These are phyloP conservation scores for Ctenochaetus hawaiiensis DNA, from an alignment of 2,797 vertebrate genomes.

Conservation along the genomic window DNA sequence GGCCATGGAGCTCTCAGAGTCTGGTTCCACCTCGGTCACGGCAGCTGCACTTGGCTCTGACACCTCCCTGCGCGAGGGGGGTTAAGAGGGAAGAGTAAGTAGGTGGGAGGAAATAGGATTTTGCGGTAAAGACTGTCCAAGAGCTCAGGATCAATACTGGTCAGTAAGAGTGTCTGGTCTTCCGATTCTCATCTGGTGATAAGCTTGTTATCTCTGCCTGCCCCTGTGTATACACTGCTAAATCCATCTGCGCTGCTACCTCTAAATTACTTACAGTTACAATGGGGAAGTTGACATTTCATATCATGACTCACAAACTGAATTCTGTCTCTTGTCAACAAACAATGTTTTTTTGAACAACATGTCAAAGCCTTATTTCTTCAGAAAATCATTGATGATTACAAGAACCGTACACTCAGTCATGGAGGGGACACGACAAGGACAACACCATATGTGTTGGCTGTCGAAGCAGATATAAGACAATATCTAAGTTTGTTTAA, in stretches of 20 bases:
- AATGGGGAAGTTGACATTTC: background rate
- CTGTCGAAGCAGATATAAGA: background rate
- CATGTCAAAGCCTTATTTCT: background rate
- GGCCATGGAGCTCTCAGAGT: conserved; percentile 78
- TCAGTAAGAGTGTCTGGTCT: background rate
- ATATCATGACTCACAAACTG: too few relatives aligned
- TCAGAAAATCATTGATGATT: background rate
- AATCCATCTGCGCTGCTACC: background rate
- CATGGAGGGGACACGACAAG: background rate
- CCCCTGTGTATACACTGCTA: background rate
- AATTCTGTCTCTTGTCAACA: background rate
- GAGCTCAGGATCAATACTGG: background rate
- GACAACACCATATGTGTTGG: background rate
- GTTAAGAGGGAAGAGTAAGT: background rate
- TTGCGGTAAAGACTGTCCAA: background rate
- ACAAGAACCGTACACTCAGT: background rate
- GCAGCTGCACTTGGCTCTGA: conserved; percentile 83
- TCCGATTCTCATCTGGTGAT: background rate
- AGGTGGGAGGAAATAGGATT: background rate
- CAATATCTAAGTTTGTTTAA: too few relatives aligned
- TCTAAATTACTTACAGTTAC: background rate
- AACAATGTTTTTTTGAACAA: conserved; percentile 2
- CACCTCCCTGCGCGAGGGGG: conserved; percentile 77
- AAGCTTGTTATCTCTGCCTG: conserved; percentile 3
- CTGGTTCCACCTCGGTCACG: conserved; percentile 83